Base-by-base conservation (phyloP, 2,797 vertebrate species). In the Scarus forsteni region DNA sequence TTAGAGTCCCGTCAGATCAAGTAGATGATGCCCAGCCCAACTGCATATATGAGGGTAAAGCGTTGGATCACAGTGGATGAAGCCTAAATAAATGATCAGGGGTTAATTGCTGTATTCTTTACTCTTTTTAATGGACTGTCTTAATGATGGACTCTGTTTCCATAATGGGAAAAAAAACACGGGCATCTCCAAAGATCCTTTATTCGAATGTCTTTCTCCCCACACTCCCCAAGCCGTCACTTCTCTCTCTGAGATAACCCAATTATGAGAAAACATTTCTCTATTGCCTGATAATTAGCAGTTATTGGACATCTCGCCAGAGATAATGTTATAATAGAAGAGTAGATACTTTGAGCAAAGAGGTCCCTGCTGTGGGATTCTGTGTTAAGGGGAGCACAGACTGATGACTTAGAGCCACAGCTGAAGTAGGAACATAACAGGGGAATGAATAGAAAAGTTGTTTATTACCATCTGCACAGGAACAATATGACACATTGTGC, bases 51-150 rank as follows among this genome's bases (percentile, higher is more conserved):
- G 64, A 45, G 66, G 69, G 80, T 84, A 83, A 88, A 89, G 75
- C 71, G 59, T 39, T 56, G n/a, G 34, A 79, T 68, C 73, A 75
- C 48, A 55, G 34, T 69, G 79, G 76, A 87, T 64, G 81, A 73
- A 73, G 70, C 70, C 83, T 75, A 86, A 83, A 91, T 87, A 88
- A 90, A 85, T 91, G 81, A 88, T 88, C 82, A 78, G 68, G 58
- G 82, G 78, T 75, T 92, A 90, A 88, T 89, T 89, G 85, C 83
- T 73, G 75, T 83, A 77, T 85, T 84, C 76, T 75, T 54, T 34
- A 66, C 73, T 64, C 83, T 86, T 76, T 72, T 74, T 88, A 88
- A 88, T 85, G 73, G 83, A 83, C 63, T 82, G 52, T 69, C 53
- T 75, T 81, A 85, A 90, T 85, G 85, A 87, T 79, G 27, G 27